Base-by-base conservation (phyloP, 1,140 invertebrate species). In the Phthorimaea operculella region DNA sequence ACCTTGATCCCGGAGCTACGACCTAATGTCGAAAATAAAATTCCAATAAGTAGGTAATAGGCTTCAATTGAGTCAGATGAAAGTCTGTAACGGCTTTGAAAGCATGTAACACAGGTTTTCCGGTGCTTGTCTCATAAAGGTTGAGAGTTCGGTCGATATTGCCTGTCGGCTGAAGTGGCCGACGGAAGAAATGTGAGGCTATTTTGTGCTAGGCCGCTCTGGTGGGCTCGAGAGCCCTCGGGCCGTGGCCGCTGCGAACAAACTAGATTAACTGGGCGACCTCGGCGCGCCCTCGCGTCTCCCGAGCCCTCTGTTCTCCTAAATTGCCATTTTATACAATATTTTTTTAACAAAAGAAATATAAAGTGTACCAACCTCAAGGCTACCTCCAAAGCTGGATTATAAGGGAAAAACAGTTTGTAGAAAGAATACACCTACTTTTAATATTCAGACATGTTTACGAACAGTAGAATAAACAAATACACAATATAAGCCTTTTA, bases 121-220 rank as follows among this genome's bases (percentile, higher is more conserved):
- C 47, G 44, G 48, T 57, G 51, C 55, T 61, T 65, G 59, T 56
- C 55, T 64, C 64, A 63, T 67, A 65, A 63, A 65, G 60, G 60
- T 67, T 42, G 55, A 59, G 58, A 55, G 52, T 17, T 58, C 58
- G 60, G 59, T 65, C 69, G 64, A 66, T 72, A 68, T 72, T 59
- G 64, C 62, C 64, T 70, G 66, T 74, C 72, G 64, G 60, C 59
- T 74, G 55, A 64, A 76, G 68, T 63, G 67, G 64, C 64, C 69
- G 70, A 68, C 62, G 51, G 63, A 70, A 77, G 70, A 74, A 74
- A 73, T 77, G 72, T 67, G 72, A 60, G 62, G 66, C 74, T 77
- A 74, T 77, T 28, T 75, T 71, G 70, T 67, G 59, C 60, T 65
- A 54, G 66, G 64, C 63, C 64, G 55, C 61, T 63, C 63, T 64